Evolutionary conservation across 1,140 invertebrate genomes (phyloP).

Genomic region (Diprion similis): DNA sequence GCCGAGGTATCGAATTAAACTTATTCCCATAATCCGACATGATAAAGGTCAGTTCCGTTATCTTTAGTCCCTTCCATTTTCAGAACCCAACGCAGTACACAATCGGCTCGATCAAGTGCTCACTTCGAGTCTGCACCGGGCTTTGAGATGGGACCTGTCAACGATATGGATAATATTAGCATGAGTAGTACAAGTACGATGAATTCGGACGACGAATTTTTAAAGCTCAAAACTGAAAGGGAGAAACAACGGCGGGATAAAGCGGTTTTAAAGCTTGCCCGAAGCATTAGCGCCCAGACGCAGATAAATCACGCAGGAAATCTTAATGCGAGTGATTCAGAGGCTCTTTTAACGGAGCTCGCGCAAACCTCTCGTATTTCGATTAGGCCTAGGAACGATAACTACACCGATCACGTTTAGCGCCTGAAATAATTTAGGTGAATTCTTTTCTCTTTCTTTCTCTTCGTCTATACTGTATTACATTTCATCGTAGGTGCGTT

Average conservation of each 20-base stretch:
- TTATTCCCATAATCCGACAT: slow-evolving; percentile 53
- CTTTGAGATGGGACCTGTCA: slow-evolving; percentile 23
- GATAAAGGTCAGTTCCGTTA: slow-evolving; percentile 36
- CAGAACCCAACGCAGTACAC: slow-evolving; percentile 30
- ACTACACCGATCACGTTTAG: not conserved
- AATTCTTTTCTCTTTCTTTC: not conserved
- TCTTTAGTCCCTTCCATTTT: slow-evolving; percentile 6
- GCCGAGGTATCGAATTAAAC: not conserved
- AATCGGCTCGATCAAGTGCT: slow-evolving; percentile 37
- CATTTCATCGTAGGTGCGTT: not conserved
- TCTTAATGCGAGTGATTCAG: slow-evolving; percentile 35
- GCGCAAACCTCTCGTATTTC: slow-evolving; percentile 36
- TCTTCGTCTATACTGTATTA: not conserved
- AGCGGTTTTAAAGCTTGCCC: slow-evolving; percentile 56
- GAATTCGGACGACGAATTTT: slow-evolving; percentile 61
- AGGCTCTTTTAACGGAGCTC: slow-evolving; percentile 42
- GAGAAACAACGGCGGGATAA: slow-evolving; percentile 59
- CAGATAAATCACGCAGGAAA: slow-evolving; percentile 8
- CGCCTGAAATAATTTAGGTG: not conserved
- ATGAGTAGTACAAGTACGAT: slow-evolving; percentile 34
- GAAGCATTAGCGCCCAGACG: slow-evolving; percentile 54
- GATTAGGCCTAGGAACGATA: slow-evolving; percentile 10
- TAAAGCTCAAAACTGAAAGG: slow-evolving; percentile 59
- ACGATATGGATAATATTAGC: slow-evolving; percentile 21
- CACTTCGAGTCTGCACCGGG: slow-evolving; percentile 32